These are phyloP conservation scores for Athalia circularis DNA, from an alignment of 2,888 invertebrate species.

Conservation along the genomic window DNA sequence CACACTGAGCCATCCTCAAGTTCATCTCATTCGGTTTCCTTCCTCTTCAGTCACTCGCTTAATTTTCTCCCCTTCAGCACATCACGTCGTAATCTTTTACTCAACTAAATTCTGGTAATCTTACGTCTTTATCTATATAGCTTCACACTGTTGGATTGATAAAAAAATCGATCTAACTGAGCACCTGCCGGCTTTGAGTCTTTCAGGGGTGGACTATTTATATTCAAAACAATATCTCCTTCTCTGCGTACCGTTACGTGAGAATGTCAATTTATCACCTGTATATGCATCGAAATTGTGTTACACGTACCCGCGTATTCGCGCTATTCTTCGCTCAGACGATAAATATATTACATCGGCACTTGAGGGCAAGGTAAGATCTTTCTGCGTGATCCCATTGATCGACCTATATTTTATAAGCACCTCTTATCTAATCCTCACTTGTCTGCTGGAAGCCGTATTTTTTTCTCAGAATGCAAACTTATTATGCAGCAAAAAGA, in stretches of 20 bases:
- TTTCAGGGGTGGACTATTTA: no score
- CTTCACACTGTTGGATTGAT: no score
- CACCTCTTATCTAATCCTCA: conserved; percentile 25
- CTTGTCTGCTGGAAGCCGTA: conserved; percentile 14
- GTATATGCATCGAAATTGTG: no score
- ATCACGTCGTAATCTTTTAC: neutral
- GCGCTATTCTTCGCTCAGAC: neutral
- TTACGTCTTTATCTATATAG: no score
- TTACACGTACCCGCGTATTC: no score
- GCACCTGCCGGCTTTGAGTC: no score
- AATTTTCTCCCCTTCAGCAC: neutral
- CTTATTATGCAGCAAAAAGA: conserved; percentile 4
- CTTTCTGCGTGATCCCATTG: conserved; percentile 3
- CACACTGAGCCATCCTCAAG: neutral
- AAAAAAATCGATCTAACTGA: no score
- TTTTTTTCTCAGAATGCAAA: neutral
- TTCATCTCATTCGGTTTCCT: neutral
- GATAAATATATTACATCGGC: neutral
- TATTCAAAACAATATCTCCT: no score
- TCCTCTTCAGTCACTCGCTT: neutral
- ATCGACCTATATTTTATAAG: conserved; percentile 29
- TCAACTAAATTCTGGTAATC: neutral
- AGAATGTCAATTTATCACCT: no score
- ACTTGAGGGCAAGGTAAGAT: neutral
- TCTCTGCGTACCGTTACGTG: no score